These are phyloP conservation scores for Enteromius viviparus DNA, from an alignment of 2,797 vertebrate genomes.

Conservation along the genomic window DNA sequence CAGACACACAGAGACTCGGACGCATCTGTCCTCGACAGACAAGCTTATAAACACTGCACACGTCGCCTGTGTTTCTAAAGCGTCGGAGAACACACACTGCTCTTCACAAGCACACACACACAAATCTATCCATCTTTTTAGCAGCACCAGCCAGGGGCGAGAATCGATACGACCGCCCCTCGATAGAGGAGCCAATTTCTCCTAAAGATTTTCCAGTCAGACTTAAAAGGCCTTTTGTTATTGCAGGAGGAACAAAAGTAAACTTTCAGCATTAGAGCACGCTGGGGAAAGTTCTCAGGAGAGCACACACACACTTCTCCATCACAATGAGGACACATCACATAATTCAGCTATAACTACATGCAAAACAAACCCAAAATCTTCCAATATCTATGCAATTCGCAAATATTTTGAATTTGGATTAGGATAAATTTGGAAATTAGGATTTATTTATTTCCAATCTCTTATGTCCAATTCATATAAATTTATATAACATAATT, in stretches of 20 bases:
- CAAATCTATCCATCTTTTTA: constrained; percentile 83
- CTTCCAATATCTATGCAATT: too few species aligned
- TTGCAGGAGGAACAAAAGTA: constrained; percentile 81
- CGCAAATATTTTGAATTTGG: too few species aligned
- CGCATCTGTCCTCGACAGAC: constrained; percentile 71
- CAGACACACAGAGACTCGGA: constrained; percentile 60
- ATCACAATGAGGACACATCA: not conserved
- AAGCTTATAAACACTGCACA: not conserved
- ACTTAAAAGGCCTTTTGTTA: constrained; percentile 84
- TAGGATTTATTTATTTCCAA: too few species aligned
- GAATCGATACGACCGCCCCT: constrained; percentile 79
- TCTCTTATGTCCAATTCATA: not conserved
- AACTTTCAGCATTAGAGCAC: constrained; percentile 71
- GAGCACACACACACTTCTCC: not conserved
- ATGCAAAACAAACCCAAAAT: not conserved
- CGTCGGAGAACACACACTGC: constrained; percentile 75
- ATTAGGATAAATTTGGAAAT: too few species aligned
- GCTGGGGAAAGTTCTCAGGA: constrained; percentile 38
- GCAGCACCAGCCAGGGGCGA: constrained; percentile 77
- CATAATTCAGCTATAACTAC: not conserved
- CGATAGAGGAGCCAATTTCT: constrained; percentile 82
- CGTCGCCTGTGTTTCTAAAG: constrained; percentile 73
- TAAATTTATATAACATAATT: not conserved
- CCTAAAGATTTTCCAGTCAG: constrained; percentile 83
- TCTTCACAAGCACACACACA: constrained; percentile 80